phyloP scores from a whole-genome alignment of 2,113 vertebrate genomes.

The Dendrocopos noguchii region DNA sequence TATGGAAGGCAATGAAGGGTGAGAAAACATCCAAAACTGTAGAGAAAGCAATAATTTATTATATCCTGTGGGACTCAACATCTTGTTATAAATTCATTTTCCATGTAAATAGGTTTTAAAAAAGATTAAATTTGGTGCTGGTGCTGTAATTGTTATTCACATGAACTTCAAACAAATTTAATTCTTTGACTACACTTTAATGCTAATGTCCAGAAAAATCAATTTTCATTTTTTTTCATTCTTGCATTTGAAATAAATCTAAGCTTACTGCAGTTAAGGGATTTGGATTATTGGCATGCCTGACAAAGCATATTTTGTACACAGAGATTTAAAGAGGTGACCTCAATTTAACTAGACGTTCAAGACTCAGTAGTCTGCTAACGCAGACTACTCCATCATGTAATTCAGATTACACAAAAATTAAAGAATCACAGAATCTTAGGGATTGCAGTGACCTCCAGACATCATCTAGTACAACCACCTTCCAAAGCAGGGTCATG shows the following conservation, averaged over 20 bases:
- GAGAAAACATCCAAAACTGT: conserved; percentile 30
- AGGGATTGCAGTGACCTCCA: too few species aligned
- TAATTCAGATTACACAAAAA: neutral
- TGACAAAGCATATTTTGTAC: conserved; percentile 36
- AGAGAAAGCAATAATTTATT: conserved; percentile 40
- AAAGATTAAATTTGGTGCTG: conserved; percentile 31
- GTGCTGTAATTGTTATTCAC: conserved; percentile 56
- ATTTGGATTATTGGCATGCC: conserved; percentile 24
- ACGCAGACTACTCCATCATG: neutral
- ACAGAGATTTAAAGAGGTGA: conserved; percentile 1
- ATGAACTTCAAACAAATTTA: conserved; percentile 37
- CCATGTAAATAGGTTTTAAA: conserved; percentile 55
- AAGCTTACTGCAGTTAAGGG: conserved; percentile 34
- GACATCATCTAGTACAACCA: too few species aligned
- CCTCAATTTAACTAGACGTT: neutral
- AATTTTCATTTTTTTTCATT: neutral
- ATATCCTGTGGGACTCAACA: conserved; percentile 26
- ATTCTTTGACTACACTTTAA: conserved; percentile 41
- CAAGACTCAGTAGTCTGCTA: neutral
- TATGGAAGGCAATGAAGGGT: conserved; percentile 30
- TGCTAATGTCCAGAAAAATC: conserved; percentile 44
- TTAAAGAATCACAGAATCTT: neutral
- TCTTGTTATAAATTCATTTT: conserved; percentile 65
- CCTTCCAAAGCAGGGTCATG: too few species aligned
- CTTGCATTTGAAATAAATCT: conserved; percentile 53